Evolutionary conservation across 1,140 invertebrate species (phyloP).

Genomic region (Neodiprion virginianus): DNA sequence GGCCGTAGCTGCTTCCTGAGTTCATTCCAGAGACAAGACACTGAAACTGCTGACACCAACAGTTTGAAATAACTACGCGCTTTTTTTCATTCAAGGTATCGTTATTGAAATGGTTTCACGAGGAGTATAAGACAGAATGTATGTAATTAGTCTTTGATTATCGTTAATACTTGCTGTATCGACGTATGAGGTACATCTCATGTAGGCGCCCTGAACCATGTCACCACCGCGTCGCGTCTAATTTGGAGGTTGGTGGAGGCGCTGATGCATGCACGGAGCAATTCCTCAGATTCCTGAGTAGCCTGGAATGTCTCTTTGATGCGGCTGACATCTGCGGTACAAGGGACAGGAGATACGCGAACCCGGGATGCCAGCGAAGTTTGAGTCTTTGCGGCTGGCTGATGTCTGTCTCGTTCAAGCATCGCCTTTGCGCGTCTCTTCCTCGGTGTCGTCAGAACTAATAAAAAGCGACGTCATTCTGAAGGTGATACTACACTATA

Average conservation of each 20-base stretch:
- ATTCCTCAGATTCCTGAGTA: constrained; percentile 40
- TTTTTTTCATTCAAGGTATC: too few relatives aligned
- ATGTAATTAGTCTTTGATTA: background rate
- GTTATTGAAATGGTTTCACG: too few relatives aligned
- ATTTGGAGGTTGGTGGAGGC: background rate
- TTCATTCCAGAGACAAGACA: too few relatives aligned
- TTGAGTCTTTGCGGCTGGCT: constrained; percentile 21
- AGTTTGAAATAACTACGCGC: too few relatives aligned
- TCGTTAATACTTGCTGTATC: background rate
- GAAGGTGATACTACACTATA: constrained; percentile 29
- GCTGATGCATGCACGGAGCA: constrained; percentile 28
- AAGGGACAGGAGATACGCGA: constrained; percentile 20
- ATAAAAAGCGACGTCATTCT: constrained; percentile 22
- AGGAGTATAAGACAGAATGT: background rate
- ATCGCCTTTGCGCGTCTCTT: constrained; percentile 5
- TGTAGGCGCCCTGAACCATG: background rate
- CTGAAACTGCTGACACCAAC: too few relatives aligned
- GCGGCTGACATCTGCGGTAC: constrained; percentile 28
- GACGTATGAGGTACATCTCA: background rate
- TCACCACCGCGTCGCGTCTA: background rate
- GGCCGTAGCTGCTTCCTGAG: too few relatives aligned
- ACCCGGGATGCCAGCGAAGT: constrained; percentile 28
- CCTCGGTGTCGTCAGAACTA: constrained; percentile 1
- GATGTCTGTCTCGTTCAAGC: background rate
- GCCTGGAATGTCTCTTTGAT: constrained; percentile 42